Percentiles rank a stretch among this genome's conserved stretches.
phyloP scores from a whole-genome alignment of 2,888 invertebrate species.

The Scaptomyza caliginosa region DNA sequence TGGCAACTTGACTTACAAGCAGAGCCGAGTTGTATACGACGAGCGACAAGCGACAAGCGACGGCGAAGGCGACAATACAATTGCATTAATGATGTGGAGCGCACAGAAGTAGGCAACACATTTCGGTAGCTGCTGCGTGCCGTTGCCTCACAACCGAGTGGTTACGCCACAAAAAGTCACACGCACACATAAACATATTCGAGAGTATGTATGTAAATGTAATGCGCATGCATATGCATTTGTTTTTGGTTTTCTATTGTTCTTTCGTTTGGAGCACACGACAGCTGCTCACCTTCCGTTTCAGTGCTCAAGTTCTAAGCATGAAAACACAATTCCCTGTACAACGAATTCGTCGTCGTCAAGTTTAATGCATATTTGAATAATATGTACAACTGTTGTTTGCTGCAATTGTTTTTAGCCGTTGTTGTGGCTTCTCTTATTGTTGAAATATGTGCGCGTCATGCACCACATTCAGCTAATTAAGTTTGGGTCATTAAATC shows the following conservation, averaged over 20 bases:
- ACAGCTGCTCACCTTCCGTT: constrained; percentile 35
- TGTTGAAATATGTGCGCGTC: background rate
- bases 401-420: too few relatives aligned
- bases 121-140: constrained; percentile 31
- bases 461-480: constrained; percentile 2
- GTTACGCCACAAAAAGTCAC: constrained; percentile 3
- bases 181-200: background rate
- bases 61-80: constrained; percentile 44
- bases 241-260: constrained; percentile 11
- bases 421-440: constrained; percentile 4
- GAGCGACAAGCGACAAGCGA: background rate
- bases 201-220: constrained; percentile 7
- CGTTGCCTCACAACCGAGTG: constrained; percentile 18
- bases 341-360: constrained; percentile 17
- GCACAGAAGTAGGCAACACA: constrained; percentile 51
- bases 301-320: constrained; percentile 21
- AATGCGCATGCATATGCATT: constrained; percentile 46
- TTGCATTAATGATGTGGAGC: constrained; percentile 69
- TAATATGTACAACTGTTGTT: constrained; percentile 26
- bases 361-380: constrained; percentile 41
- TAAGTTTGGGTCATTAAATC: constrained; percentile 11
- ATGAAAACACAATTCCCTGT: constrained; percentile 34
- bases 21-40: constrained; percentile 29
- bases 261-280: constrained; percentile 7
- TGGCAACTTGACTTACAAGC: constrained; percentile 46